Evolutionary conservation across 2,113 vertebrate species (phyloP), one percentile per base, ranked within the genome.

Genomic region (Labrus mixtus): DNA sequence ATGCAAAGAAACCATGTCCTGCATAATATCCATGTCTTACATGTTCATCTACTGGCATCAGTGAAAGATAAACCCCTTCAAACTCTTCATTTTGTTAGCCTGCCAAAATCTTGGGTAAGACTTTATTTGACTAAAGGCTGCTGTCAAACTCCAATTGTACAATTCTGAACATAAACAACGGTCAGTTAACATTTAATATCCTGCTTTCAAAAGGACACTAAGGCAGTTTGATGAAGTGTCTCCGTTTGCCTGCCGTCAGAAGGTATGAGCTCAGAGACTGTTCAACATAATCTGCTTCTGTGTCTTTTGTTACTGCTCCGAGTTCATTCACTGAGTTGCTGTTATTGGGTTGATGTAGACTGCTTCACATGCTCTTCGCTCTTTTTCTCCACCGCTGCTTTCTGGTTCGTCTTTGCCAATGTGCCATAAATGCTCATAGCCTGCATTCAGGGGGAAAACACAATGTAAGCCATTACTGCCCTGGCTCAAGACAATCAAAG

Each of bases 351-450:
- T 8, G 58, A 57, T 36, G 25, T 15, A 0, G 46, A 45, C 2
- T 51, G 33, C n/a, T 66, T 66, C 6, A 1, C 19, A n/a, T 17
- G 6, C 23, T 81, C 60, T 11, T 86, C 68, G 1, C 41, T 58
- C 8, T 67, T 76, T 80, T 62, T 56, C 3, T 70, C 77, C 22
- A 10, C 3, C 1, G 61, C 16, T 1, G 7, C 16, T 15, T 37
- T 53, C 5, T 65, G 16, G 23, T 7, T 84, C 1, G n/a, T 41
- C 80, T 90, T 92, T 8, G 87, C 65, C 84, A 94, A 70, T 22
- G 43, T 84, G 22, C 91, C 69, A 39, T 95, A 95, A 73, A 94
- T 93, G 19, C 71, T 73, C 94, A 95, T 94, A 6, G 94, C 93
- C 94, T 95, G 66, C 69, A 53, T 17, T 57, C 1, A 33, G 36